Evolutionary conservation across 2,113 vertebrate genomes (phyloP).

Genomic region (Felis chaus): DNA sequence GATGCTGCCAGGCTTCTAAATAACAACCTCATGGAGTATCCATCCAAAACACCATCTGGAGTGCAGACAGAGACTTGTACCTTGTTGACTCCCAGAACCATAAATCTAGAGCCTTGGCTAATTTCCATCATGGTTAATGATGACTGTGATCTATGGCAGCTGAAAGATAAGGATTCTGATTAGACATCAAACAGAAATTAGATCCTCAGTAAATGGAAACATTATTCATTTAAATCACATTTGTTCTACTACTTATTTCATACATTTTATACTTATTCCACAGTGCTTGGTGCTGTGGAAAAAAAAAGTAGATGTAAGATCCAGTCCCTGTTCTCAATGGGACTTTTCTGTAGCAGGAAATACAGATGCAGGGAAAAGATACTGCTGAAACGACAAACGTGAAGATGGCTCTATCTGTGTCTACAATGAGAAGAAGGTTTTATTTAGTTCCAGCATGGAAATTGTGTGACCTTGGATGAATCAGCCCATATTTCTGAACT

Average conservation of each 20-base stretch:
- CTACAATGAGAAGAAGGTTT: background rate
- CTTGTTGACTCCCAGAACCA: constrained; percentile 35
- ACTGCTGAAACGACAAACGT: background rate
- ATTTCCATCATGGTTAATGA: constrained; percentile 12
- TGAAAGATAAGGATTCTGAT: constrained; percentile 57
- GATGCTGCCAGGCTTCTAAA: constrained; percentile 59
- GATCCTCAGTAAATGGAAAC: constrained; percentile 16
- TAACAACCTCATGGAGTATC: constrained; percentile 49
- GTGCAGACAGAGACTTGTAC: constrained; percentile 26
- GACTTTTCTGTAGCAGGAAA: background rate
- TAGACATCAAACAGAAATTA: constrained; percentile 41
- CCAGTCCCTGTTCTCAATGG: background rate
- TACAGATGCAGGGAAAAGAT: background rate
- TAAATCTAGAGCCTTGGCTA: constrained; percentile 62
- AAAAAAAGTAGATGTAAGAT: background rate
- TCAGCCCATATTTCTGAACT: constrained; percentile 13
- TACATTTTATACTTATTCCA: background rate
- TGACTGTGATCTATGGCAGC: background rate
- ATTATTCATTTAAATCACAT: constrained; percentile 13
- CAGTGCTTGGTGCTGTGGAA: background rate
- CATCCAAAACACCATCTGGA: constrained; percentile 65
- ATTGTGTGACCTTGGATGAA: background rate
- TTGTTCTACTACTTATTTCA: constrained; percentile 12
- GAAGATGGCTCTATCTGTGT: background rate
- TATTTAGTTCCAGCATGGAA: background rate